Evolutionary conservation across 2,888 invertebrate species (phyloP), one percentile per base, ranked within the genome.

Genomic region (Platycheirus rosarum): DNA sequence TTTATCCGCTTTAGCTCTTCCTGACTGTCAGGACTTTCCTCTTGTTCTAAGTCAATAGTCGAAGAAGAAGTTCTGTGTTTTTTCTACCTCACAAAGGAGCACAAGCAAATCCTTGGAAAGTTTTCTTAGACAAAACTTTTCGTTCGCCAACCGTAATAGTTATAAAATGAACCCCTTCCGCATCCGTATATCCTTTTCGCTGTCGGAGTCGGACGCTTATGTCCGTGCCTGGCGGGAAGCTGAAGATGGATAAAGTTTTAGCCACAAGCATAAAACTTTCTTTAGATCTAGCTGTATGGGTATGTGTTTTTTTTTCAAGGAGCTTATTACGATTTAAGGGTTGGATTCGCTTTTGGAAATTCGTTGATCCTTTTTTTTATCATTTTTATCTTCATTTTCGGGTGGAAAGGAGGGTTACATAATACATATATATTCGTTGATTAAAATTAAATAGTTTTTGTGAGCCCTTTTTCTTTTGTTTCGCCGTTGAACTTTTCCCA

Each of bases 311-410:
- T 42, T 49, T 44, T 40, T 42, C 23, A 18, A 46, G 68, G 37
- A 77, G 82, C 82, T 77, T 82, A 82, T 82, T 82, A 82, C 77
- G 71, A 73, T 82, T 82, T 82, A 82, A 82, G 77, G 82, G 77
- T 77, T 82, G 82, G 77, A 82, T 63, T 77, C 55, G 48, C 49
- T 63, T 51, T 37, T 62, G 46, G 13, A 49, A 60, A 60, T 69
- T 62, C 63, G 29, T 20, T 44, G 53, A 57, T 40, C 37, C 26
- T 16, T 35, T 51, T 63, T 57, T 16, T 4, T 57, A 40, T 18
- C 11, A 2, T 60, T 13, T 23, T 13, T n/a, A n/a, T n/a, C n/a
- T n/a, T n/a, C n/a, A 13, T 18, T n/a, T 44, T 42, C 18, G 4
- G 6, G 7, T 53, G 23, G 8, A 5, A 8, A 11, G 6, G 1